Conservation (phyloP, 1,140 invertebrate genomes). For the Sitophilus oryzae region DNA sequence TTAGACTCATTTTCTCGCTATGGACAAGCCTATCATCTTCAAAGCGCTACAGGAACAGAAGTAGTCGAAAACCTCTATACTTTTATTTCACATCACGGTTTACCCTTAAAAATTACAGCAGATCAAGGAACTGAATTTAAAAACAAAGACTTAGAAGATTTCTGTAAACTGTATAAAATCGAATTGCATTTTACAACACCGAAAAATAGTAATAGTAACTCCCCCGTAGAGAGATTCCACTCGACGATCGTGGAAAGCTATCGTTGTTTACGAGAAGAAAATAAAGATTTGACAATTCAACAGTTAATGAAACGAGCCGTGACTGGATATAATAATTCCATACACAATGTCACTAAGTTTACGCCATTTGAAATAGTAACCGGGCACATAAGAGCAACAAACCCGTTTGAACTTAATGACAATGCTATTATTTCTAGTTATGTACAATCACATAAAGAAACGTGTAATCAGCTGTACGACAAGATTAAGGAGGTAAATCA, state of each 20-base stretch:
- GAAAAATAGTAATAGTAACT: constrained; percentile 1
- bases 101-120: constrained; percentile 16
- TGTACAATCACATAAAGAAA: too few relatives aligned
- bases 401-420: constrained; percentile 5
- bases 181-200: constrained; percentile 9
- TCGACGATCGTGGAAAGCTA: background rate
- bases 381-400: background rate
- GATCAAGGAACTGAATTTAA: constrained; percentile 10
- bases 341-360: constrained; percentile 3
- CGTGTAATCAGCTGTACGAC: too few relatives aligned
- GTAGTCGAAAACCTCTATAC: constrained; percentile 21
- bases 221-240: constrained; percentile 8
- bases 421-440: too few relatives aligned
- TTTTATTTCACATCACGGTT: constrained; percentile 21
- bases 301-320: constrained; percentile 8
- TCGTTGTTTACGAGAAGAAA: background rate
- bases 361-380: constrained; percentile 14
- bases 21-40: constrained; percentile 1
- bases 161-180: constrained; percentile 7
- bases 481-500: too few relatives aligned
- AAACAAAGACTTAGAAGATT: too few relatives aligned
- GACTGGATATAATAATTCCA: constrained; percentile 8
- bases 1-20: background rate
- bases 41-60: background rate
- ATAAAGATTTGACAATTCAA: background rate